Conservation (phyloP, 2,113 vertebrate species). For the Tylochromis polylepis region DNA sequence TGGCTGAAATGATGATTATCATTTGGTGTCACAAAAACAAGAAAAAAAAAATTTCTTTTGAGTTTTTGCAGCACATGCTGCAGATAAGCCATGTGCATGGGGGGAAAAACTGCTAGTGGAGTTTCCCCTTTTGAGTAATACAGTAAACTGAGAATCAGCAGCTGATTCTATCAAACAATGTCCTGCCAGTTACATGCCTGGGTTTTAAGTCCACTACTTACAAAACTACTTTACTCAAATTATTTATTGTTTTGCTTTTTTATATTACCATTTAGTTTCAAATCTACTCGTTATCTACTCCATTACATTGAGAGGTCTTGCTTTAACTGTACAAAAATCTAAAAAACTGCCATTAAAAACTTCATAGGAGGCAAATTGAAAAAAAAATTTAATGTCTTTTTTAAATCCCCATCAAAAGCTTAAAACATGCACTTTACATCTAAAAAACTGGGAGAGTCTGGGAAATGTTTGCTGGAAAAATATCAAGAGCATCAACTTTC, state of each 20-base stretch:
- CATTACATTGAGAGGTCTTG: background rate
- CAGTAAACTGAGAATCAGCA: background rate
- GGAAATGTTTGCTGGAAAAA: background rate
- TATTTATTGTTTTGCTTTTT: background rate
- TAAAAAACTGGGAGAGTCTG: background rate
- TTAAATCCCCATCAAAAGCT: background rate
- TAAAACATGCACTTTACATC: background rate
- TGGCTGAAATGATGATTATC: background rate
- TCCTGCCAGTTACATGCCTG: background rate
- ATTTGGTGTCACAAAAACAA: background rate
- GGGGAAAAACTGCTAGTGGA: background rate
- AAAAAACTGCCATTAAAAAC: background rate
- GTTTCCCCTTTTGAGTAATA: slow-evolving; percentile 2
- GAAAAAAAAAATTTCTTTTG: background rate
- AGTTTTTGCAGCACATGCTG: background rate
- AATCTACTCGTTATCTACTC: background rate
- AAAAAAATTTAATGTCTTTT: background rate
- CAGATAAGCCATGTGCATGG: background rate
- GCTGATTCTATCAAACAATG: background rate
- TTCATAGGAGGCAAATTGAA: background rate
- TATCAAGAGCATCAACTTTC: background rate
- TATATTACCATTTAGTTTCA: background rate
- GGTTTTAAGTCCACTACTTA: background rate
- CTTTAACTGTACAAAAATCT: background rate
- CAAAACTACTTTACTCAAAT: background rate